phyloP scores from a whole-genome alignment of 2,888 invertebrate genomes.

The Nowickia ferox region DNA sequence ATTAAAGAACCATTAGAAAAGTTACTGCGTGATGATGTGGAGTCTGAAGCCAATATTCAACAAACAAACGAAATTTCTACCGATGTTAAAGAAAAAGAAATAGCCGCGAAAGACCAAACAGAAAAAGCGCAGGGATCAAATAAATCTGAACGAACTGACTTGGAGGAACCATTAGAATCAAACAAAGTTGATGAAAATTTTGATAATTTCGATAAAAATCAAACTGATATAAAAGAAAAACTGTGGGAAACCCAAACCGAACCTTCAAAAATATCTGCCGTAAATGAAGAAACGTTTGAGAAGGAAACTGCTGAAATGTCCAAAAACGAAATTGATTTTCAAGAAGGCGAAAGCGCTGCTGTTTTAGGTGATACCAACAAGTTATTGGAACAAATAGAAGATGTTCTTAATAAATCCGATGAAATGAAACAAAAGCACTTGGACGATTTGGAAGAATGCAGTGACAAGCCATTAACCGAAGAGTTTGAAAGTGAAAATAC shows the following conservation, averaged over 20 bases:
- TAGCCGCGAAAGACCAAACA: neutral
- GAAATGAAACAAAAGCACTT: conserved; percentile 72
- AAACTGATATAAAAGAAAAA: neutral
- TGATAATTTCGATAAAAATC: neutral
- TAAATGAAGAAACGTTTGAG: neutral
- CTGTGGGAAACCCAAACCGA: neutral
- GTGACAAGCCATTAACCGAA: conserved; percentile 49
- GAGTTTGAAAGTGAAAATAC: conserved; percentile 47
- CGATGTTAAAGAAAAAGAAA: neutral
- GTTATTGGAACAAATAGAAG: conserved; percentile 74
- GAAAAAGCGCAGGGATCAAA: neutral
- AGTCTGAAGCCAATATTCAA: neutral
- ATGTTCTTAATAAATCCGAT: conserved; percentile 74
- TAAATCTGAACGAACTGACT: neutral
- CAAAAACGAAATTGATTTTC: neutral
- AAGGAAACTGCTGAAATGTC: neutral
- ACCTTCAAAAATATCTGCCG: neutral
- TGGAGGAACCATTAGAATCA: neutral
- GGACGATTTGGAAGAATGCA: conserved; percentile 16
- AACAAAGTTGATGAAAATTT: neutral
- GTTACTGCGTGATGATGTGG: neutral
- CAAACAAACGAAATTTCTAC: neutral
- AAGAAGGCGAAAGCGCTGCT: conserved; percentile 30
- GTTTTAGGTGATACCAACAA: conserved; percentile 50
- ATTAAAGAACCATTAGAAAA: neutral